These are phyloP conservation scores for Dioctria linearis DNA, from an alignment of 2,888 invertebrate species.

Conservation along the genomic window DNA sequence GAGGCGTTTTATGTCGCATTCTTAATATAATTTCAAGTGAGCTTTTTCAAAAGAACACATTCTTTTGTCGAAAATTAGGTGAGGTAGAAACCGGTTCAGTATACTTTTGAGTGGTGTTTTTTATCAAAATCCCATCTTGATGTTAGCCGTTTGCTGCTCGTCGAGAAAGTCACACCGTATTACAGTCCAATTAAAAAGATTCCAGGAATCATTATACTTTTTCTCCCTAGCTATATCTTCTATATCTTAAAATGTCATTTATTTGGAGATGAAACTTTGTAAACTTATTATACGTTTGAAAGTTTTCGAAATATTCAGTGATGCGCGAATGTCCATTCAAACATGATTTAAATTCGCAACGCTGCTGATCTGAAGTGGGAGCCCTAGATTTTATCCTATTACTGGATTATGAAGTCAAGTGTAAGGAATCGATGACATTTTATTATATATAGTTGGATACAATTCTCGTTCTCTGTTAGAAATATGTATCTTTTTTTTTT, in stretches of 20 bases:
- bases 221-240: background rate
- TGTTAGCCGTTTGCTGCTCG: background rate
- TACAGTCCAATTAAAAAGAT: no score
- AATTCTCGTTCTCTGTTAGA: no score
- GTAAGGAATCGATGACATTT: no score
- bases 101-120: no score
- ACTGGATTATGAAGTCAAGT: no score
- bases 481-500: no score
- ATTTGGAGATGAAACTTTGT: background rate
- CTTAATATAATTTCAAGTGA: constrained; percentile 17
- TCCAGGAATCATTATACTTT: no score
- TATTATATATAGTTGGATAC: no score
- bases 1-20: constrained; percentile 43
- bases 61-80: constrained; percentile 34
- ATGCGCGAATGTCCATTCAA: constrained; percentile 35
- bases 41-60: constrained; percentile 25
- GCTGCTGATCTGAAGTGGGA: no score
- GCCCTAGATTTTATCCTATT: no score
- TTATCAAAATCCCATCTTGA: no score
- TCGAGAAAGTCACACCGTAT: no score
- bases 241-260: background rate
- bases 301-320: constrained; percentile 15
- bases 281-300: background rate
- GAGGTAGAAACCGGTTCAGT: constrained; percentile 31
- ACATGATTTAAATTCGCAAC: constrained; percentile 25